Evolutionary conservation across 2,888 invertebrate species (phyloP), one percentile per base, ranked within the genome.

Genomic region (Campoplex nolae): DNA sequence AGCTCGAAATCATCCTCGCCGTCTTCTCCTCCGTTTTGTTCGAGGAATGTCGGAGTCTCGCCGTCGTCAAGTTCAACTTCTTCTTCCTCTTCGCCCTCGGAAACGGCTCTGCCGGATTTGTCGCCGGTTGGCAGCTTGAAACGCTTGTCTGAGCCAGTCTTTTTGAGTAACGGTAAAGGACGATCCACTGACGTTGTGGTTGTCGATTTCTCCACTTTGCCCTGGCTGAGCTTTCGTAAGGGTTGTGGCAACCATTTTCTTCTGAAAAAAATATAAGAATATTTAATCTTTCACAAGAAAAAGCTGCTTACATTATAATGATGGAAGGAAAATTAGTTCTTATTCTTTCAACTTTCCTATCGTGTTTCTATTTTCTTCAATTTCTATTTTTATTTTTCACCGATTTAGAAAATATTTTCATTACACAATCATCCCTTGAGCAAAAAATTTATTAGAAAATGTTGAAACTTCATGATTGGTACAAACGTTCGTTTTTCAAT

Each of bases 241-340:
- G 97, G 96, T 94, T 97, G 98, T 88, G 98, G 97, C 94, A 99
- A 95, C 97, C 98, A 98, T 96, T 98, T 98, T 93, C 97, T 96
- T 95, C 97, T 97, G 95, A 88, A 95, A 95, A 38, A 79, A 77
- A 67, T 56, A 54, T n/a, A 74, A 18, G 54, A 45, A 78, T 23
- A 16, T 48, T 32, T 38, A 16, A 13, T 32, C 32, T 1, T 18
- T 62, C 1, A 32, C 32, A 32, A 32, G 7, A 62, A 62, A 62
- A 58, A 48, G 48, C 51, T 18, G 6, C 18, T 16, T 16, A 18
- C 2, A 3, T 51, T 18, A 23, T 23, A 16, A 18, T 18, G 18
- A 28, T 11, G 11, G 28, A 28, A 28, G 3, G 28, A 3, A 58
- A 58, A 11, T 54, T 54, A 23, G 1, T 11, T 6, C n/a, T 23